Evolutionary conservation across 2,888 invertebrate genomes (phyloP).

Genomic region (Neria commutata): DNA sequence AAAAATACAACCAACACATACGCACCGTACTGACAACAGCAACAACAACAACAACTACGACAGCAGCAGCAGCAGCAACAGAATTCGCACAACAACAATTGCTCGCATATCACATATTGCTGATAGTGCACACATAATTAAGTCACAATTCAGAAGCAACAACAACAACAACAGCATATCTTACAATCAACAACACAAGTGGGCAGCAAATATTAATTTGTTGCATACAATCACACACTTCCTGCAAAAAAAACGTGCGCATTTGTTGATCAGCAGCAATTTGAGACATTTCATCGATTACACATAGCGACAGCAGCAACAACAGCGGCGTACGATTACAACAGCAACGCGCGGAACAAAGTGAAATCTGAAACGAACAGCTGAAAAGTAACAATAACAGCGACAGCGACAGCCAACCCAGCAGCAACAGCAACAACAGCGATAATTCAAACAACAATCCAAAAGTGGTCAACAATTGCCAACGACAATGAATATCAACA

Average conservation of each 20-base stretch:
- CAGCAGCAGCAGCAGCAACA: not conserved
- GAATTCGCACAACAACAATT: conserved; percentile 3
- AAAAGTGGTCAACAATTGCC: no score
- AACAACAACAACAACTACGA: not conserved
- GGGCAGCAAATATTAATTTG: not conserved
- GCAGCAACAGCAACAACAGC: no score
- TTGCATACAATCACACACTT: conserved; percentile 16
- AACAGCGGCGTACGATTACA: not conserved
- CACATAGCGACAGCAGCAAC: conserved; percentile 13
- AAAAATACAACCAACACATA: conserved; percentile 8
- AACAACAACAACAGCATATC: not conserved
- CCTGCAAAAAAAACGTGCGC: conserved; percentile 13
- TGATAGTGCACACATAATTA: not conserved
- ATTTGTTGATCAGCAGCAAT: conserved; percentile 6
- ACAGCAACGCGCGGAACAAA: not conserved
- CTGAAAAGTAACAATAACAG: not conserved
- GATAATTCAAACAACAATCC: no score
- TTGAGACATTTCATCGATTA: conserved; percentile 17
- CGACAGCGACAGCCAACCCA: not conserved
- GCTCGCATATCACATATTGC: not conserved
- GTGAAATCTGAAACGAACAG: not conserved
- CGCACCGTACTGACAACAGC: not conserved
- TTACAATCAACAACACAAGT: not conserved
- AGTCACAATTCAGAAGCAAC: not conserved
- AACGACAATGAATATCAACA: conserved; percentile 23